Evolutionary conservation across 2,113 vertebrate genomes (phyloP).

Genomic region (Perca schrenkii): DNA sequence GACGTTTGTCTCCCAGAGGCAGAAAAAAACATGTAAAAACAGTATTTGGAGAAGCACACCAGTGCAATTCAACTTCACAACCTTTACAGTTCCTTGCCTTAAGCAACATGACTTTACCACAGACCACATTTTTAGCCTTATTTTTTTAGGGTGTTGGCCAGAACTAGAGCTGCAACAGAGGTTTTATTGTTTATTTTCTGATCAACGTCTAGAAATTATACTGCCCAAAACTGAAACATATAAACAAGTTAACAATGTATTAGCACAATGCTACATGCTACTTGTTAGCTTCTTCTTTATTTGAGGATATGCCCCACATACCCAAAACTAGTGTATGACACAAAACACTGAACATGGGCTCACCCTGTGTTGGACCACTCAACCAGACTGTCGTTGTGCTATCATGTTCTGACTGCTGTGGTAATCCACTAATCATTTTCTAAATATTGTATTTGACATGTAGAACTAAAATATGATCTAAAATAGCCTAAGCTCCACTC

Average conservation of each 20-base stretch:
- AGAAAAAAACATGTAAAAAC: background rate
- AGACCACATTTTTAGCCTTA: background rate
- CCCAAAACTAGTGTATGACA: background rate
- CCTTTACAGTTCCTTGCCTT: background rate
- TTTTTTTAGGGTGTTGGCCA: background rate
- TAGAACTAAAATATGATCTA: background rate
- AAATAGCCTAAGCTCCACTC: background rate
- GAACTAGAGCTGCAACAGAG: background rate
- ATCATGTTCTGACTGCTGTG: too few species aligned
- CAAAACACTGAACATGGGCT: background rate
- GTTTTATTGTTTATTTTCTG: background rate
- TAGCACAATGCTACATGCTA: background rate
- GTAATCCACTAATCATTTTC: background rate
- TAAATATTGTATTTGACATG: background rate
- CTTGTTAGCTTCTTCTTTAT: too few species aligned
- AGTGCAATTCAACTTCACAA: background rate
- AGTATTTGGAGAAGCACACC: constrained; percentile 4
- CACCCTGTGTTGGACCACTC: background rate
- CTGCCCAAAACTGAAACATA: background rate
- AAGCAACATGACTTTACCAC: constrained; percentile 3
- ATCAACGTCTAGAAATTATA: background rate
- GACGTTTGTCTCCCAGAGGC: constrained; percentile 1
- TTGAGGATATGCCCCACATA: too few species aligned
- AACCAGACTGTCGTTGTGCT: background rate
- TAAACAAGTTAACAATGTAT: background rate